phyloP scores from a whole-genome alignment of 2,797 vertebrate species.

The Poeciliopsis infans region DNA sequence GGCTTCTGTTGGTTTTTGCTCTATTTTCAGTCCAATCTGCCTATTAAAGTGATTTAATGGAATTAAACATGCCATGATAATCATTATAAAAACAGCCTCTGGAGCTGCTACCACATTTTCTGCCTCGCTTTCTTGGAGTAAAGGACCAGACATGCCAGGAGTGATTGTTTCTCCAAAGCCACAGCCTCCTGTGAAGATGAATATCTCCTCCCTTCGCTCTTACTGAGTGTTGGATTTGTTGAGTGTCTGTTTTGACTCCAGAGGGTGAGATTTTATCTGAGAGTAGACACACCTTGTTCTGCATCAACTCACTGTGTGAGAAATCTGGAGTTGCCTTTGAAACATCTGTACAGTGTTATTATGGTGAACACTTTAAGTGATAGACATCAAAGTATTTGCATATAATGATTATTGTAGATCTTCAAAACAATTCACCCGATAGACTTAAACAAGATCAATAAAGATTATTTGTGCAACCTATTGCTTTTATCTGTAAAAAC shows the following conservation, averaged over 20 bases:
- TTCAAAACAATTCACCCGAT: background rate
- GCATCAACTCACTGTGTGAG: constrained; percentile 35
- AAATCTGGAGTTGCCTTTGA: constrained; percentile 44
- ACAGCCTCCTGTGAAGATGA: constrained; percentile 20
- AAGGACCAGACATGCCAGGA: background rate
- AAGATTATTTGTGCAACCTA: background rate
- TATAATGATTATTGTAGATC: constrained; percentile 8
- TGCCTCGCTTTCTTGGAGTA: constrained; percentile 3
- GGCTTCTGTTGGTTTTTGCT: background rate
- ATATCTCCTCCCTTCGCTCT: constrained; percentile 17
- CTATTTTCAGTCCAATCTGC: background rate
- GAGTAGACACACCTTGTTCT: constrained; percentile 46
- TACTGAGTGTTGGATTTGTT: constrained; percentile 23
- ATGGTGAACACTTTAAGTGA: constrained; percentile 12
- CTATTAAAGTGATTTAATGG: background rate
- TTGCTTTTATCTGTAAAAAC: background rate
- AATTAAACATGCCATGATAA: background rate
- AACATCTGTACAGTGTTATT: constrained; percentile 14
- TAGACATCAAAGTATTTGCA: constrained; percentile 12
- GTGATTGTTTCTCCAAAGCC: constrained; percentile 15
- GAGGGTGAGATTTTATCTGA: constrained; percentile 50
- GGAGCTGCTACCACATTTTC: background rate
- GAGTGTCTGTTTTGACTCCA: constrained; percentile 67
- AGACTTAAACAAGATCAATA: background rate
- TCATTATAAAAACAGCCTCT: background rate